These are phyloP conservation scores for Ptychadena robeensis DNA, from an alignment of 2,797 vertebrate species.

Conservation along the genomic window DNA sequence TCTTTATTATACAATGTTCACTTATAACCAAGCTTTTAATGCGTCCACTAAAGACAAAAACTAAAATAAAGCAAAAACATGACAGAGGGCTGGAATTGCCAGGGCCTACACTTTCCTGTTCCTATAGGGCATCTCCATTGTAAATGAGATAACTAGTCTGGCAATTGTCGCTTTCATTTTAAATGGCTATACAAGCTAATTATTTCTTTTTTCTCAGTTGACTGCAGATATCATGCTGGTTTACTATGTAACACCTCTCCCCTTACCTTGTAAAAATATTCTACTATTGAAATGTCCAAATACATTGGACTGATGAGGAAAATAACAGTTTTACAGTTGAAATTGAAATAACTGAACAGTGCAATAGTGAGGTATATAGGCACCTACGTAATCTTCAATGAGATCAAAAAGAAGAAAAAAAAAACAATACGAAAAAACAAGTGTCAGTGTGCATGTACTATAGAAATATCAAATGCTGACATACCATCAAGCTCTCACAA, in stretches of 20 bases:
- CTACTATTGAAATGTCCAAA: neutral
- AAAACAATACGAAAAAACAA: too few species aligned
- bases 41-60: too few species aligned
- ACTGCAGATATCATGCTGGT: neutral
- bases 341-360: neutral
- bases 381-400: neutral
- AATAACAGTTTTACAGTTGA: constrained; percentile 5
- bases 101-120: neutral
- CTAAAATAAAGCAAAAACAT: too few species aligned
- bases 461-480: too few species aligned
- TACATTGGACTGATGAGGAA: neutral
- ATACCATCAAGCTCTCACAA: too few species aligned
- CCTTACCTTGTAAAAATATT: neutral
- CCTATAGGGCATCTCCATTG: neutral
- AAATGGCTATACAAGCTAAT: too few species aligned
- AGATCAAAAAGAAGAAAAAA: neutral
- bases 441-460: too few species aligned
- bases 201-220: neutral
- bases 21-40: too few species aligned
- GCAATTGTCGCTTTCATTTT: neutral
- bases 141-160: neutral
- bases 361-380: constrained; percentile 6
- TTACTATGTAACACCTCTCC: neutral
- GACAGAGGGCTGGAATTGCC: too few species aligned
- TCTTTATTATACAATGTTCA: too few species aligned